Percentiles rank a stretch among this genome's conserved stretches.
Conservation (phyloP, 2,888 invertebrate genomes). For the Cotesia congregata region DNA sequence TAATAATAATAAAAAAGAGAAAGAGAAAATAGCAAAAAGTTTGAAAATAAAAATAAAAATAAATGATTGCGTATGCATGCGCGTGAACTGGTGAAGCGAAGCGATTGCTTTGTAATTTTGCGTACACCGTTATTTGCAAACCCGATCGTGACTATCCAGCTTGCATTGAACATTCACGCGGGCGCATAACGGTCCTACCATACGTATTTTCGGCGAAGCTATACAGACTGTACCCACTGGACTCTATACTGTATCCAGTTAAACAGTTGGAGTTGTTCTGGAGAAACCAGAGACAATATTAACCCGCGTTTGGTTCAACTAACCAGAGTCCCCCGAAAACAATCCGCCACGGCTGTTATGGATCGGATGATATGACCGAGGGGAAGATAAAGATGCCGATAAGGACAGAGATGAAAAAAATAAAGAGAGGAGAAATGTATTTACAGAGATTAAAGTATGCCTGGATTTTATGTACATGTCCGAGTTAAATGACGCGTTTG, state of each 20-base stretch:
- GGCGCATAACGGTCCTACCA: constrained; percentile 25
- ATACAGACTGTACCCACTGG: neutral
- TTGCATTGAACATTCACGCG: constrained; percentile 30
- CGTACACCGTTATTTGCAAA: constrained; percentile 51
- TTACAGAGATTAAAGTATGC: neutral
- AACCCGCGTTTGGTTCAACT: neutral
- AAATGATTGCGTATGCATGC: constrained; percentile 29
- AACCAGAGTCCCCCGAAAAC: too few relatives aligned
- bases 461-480: constrained; percentile 8
- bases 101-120: constrained; percentile 53
- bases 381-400: too few relatives aligned
- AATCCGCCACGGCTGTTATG: too few relatives aligned
- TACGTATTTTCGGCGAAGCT: neutral
- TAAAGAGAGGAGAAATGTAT: neutral
- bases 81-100: constrained; percentile 42
- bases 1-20: neutral
- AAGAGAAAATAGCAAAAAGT: too few relatives aligned
- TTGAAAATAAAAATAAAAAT: neutral
- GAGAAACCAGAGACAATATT: neutral
- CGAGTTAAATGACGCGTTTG: constrained; percentile 12
- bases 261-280: neutral
- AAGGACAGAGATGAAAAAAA: too few relatives aligned
- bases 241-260: neutral
- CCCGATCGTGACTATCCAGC: constrained; percentile 46
- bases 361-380: too few relatives aligned